Base-by-base conservation (phyloP, 2,113 vertebrate genomes). In the Lepus europaeus region DNA sequence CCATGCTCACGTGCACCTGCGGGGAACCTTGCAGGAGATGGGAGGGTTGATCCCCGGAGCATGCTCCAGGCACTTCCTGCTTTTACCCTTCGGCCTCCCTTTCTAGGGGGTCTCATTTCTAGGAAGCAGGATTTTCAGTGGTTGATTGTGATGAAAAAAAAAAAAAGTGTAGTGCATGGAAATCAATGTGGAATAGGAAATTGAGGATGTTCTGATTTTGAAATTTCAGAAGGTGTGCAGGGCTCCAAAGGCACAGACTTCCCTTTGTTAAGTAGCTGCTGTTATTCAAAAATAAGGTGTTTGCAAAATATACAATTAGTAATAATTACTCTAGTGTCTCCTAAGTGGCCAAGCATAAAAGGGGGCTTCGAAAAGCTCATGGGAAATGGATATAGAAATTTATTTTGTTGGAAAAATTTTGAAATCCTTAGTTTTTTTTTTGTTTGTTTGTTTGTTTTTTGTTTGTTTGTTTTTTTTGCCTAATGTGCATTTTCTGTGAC, bases 261-360 rank as follows among this genome's bases (percentile, higher is more conserved):
- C 6, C 2, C 31, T 72, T 87, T 59, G 64, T 45, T 53, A 45
- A 86, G 45, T 53, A 74, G 23, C 29, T 31, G 39, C 53, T 66
- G 59, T 63, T 78, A 79, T 94, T 87, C 72, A 68, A 79, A 73
- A 45, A n/a, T 79, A 4, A 64, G 39, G 73, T 74, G 29, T 83
- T 73, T 84, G 84, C 3, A 36, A 45, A 83, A 39, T 25, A 36
- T n/a, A 45, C 10, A 63, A 16, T 87, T 80, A 76, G 74, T 39
- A 5, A 11, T 63, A 61, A 63, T 96, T 79, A 93, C 66, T 93
- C 63, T 87, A 82, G 56, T 87, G 31, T 29, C 53, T 68, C 49
- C 61, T 87, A 73, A 72, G 33, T 80, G 95, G 9, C 84, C 83
- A 84, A 29, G 76, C 45, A 31, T 95, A 66, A 59, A 59, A 59